These are phyloP conservation scores for Ailurus styani DNA, from an alignment of 2,113 vertebrate genomes.

Conservation along the genomic window DNA sequence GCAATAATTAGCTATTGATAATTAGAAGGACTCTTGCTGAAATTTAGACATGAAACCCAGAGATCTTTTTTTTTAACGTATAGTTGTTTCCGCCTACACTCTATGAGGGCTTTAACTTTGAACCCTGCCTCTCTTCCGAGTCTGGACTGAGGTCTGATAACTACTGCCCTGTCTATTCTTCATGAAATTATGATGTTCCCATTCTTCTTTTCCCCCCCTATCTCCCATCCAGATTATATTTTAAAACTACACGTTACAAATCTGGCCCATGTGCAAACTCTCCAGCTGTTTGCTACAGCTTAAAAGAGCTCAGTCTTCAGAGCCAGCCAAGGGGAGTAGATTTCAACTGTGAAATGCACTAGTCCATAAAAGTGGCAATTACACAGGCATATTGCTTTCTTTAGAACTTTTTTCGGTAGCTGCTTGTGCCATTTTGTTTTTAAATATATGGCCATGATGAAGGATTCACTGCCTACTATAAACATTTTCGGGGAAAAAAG, in stretches of 20 bases:
- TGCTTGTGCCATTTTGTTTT: constrained; percentile 65
- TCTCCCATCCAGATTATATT: constrained; percentile 43
- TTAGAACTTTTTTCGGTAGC: constrained; percentile 69
- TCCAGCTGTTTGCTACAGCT: constrained; percentile 43
- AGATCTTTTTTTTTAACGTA: not conserved
- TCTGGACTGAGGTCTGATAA: constrained; percentile 1
- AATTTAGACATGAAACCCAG: not conserved
- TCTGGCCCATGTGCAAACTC: constrained; percentile 47
- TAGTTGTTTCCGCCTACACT: not conserved
- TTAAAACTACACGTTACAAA: constrained; percentile 46
- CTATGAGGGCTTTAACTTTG: not conserved
- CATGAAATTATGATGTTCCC: constrained; percentile 36
- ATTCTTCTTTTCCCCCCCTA: not conserved
- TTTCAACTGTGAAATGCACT: constrained; percentile 66
- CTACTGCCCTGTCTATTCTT: constrained; percentile 3
- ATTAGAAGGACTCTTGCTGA: constrained; percentile 16
- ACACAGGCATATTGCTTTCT: constrained; percentile 62
- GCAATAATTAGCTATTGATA: not conserved
- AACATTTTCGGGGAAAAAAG: constrained; percentile 72
- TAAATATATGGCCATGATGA: constrained; percentile 65
- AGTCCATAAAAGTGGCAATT: constrained; percentile 62
- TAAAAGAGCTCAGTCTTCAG: constrained; percentile 64
- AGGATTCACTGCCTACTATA: constrained; percentile 66
- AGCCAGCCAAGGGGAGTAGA: constrained; percentile 54
- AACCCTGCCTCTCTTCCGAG: constrained; percentile 24